Percentiles rank a stretch among this genome's conserved stretches.
phyloP scores from a whole-genome alignment of 1,140 invertebrate species.

The Brachystomella parvula region DNA sequence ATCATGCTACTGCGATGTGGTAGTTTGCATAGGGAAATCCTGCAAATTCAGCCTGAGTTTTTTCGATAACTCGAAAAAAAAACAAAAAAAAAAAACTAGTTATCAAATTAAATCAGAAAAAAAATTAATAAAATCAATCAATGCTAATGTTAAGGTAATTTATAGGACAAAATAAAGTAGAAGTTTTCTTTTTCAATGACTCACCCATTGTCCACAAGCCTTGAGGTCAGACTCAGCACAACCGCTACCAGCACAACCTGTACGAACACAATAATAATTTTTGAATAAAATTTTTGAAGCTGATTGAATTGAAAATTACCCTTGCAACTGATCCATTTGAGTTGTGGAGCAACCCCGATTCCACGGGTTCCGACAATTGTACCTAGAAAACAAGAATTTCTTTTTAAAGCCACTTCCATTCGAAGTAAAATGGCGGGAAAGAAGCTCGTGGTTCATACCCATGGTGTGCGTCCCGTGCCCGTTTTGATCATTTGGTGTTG shows the following conservation, averaged over 20 bases:
- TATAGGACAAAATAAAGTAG: too few relatives aligned
- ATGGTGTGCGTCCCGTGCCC: slow-evolving; percentile 21
- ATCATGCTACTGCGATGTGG: too few relatives aligned
- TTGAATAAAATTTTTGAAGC: background rate
- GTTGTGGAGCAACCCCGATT: slow-evolving; percentile 12
- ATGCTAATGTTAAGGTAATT: too few relatives aligned
- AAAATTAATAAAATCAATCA: too few relatives aligned
- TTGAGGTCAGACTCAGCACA: background rate
- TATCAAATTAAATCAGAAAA: too few relatives aligned
- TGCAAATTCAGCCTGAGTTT: too few relatives aligned
- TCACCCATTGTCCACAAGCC: background rate
- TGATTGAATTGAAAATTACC: background rate
- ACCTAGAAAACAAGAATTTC: slow-evolving; percentile 3
- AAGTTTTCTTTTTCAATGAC: too few relatives aligned
- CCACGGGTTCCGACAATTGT: background rate
- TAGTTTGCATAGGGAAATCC: too few relatives aligned
- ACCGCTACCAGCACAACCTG: slow-evolving; percentile 3
- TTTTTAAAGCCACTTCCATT: background rate
- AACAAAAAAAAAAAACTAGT: too few relatives aligned
- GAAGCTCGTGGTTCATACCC: background rate
- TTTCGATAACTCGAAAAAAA: too few relatives aligned
- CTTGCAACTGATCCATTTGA: slow-evolving; percentile 14
- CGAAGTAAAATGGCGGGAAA: background rate
- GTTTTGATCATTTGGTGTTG: slow-evolving; percentile 13
- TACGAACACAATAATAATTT: too few relatives aligned